Evolutionary conservation across 1,140 invertebrate genomes (phyloP).

Genomic region (Calliphora vicina): DNA sequence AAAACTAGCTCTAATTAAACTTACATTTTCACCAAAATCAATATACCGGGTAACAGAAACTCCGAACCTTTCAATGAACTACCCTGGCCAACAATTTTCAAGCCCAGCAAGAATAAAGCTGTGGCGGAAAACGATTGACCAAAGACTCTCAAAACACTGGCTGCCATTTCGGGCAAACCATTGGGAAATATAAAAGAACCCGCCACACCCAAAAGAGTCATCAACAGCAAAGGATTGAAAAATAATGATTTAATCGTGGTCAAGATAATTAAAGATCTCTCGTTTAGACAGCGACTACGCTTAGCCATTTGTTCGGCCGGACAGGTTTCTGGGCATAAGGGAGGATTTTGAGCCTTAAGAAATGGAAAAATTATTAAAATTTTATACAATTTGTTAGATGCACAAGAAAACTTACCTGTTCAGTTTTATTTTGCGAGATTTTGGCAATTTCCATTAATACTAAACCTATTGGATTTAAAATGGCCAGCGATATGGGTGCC

Average conservation of each 20-base stretch:
- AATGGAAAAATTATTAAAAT: too few species aligned
- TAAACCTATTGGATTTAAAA: conserved; percentile 93
- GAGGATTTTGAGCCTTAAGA: conserved; percentile 48
- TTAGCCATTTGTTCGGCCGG: conserved; percentile 56
- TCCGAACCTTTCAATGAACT: conserved; percentile 77
- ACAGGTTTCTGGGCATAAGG: conserved; percentile 55
- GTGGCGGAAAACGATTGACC: conserved; percentile 90
- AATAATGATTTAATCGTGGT: conserved; percentile 75
- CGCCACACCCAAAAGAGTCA: conserved; percentile 90
- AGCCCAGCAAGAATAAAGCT: conserved; percentile 88
- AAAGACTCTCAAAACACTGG: conserved; percentile 80
- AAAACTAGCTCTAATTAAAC: too few species aligned
- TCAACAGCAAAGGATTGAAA: conserved; percentile 89
- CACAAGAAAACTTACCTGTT: conserved; percentile 45
- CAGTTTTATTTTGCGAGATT: conserved; percentile 63
- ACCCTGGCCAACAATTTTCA: conserved; percentile 93
- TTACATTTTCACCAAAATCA: conserved; percentile 91
- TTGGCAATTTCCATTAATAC: conserved; percentile 87
- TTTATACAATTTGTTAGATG: too few species aligned
- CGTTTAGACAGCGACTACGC: conserved; percentile 50
- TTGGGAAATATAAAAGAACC: conserved; percentile 86
- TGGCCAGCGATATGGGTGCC: conserved; percentile 91
- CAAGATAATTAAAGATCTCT: conserved; percentile 61
- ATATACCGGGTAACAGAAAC: conserved; percentile 81
- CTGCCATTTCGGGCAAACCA: conserved; percentile 77